Evolutionary conservation across 1,140 invertebrate genomes (phyloP), one percentile per base, ranked within the genome.

Genomic region (Brachionus sp.): DNA sequence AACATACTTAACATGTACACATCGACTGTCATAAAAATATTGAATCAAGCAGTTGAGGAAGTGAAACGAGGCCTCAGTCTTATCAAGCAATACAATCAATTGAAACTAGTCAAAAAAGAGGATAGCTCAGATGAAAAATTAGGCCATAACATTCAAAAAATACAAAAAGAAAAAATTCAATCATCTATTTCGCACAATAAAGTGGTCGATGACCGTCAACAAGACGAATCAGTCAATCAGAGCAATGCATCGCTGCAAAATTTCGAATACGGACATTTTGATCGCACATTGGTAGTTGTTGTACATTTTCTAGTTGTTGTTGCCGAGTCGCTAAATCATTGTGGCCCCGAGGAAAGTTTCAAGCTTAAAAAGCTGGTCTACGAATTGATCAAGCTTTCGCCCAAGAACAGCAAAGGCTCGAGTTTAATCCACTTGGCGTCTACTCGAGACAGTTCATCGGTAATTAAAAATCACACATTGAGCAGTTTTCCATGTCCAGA

Each of bases 361-460:
- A 85, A 86, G 92, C 77, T 94, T 92, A 88, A 88, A 84, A 86
- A 89, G 85, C 86, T 86, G 70, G 89, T 90, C 44, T 91, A 91
- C 86, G 89, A 92, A 84, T 90, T 96, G 57, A 92, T 96, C 25
- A 93, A 92, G 88, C 90, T 95, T 86, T 92, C 93, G 86, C 92
- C 93, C 13, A 90, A 90, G 37, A 90, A 92, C 90, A 66, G 91
- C 13, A 91, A 92, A 84, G 93, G 93, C 3, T 91, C 92, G 88
- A 93, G 93, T n/a, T 91, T 93, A 6, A 89, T 97, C 70, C 95
- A 96, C 89, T 91, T 96, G 84, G 93, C 93, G 35, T 94, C 93
- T 87, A 92, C 91, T 77, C 86, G 87, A 77, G 90, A 91, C 37
- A 88, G 88, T 53, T 88, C 90, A 12, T 87, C 87, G 70, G 91